Base-by-base conservation (phyloP, 1,140 invertebrate genomes). In the Magallana ariakensis region DNA sequence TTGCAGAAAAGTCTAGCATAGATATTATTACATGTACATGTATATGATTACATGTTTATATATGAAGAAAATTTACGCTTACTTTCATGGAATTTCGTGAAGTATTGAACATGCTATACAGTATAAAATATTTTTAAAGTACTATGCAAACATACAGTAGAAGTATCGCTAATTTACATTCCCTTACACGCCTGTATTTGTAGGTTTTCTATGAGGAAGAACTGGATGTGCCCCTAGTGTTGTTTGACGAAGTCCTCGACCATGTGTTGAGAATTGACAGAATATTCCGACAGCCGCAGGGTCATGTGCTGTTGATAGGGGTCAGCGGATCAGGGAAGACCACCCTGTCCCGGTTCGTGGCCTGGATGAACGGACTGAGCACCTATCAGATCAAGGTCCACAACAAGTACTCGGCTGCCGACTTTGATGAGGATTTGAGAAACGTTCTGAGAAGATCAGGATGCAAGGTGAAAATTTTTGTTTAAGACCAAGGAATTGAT, bases 171-270 rank as follows among this genome's bases (percentile, higher is more conserved):
- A n/a, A n/a, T n/a, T n/a, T n/a, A n/a, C n/a, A n/a, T n/a, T n/a
- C n/a, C n/a, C n/a, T 46, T 46, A 46, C 33, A 46, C 5, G 33
- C 33, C 33, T 46, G 5, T 46, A 46, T 5, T 85, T 91, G 3
- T 91, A 97, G 96, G 97, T 99, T n/a, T 99, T 99, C 95, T 99
- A 99, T 93, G 99, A 99, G 95, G 99, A 99, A 96, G 99, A 99
- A 94, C 94, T 99, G 56, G 99, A 99, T 95, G 99, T 99, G 7
- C 98, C 98, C 0, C 95, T 99, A 5, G 99, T 99, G 54, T 95
- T 99, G 1, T 99, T 99, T 95, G 98, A 99, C 94, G 99, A 99
- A 95, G 99, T 99, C 58, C 94, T 99, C 11, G 99, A 99, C 93
- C 99, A 99, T 95, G 99, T 99, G 54, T 95, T 99, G 58, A 96